Conservation (phyloP, 2,113 vertebrate species). For the Ochotona curzoniae region DNA sequence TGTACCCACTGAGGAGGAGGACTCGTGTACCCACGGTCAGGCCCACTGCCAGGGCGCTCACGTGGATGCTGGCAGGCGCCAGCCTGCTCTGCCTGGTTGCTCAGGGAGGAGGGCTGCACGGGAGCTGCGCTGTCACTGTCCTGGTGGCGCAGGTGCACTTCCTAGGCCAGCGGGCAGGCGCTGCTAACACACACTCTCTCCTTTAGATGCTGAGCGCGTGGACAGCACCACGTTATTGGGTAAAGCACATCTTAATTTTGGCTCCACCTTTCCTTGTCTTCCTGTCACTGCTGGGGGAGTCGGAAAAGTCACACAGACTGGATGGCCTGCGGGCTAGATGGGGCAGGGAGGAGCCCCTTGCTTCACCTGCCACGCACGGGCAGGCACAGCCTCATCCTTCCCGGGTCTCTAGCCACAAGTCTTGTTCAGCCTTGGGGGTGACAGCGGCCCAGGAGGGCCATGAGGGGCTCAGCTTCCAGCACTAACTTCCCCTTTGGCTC, state of each 20-base stretch:
- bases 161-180: neutral
- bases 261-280: rapidly evolving
- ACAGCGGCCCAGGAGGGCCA: too few relatives aligned
- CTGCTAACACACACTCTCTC: neutral
- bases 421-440: too few relatives aligned
- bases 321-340: neutral
- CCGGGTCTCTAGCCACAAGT: too few relatives aligned
- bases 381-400: too few relatives aligned
- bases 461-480: too few relatives aligned
- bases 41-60: rapidly evolving
- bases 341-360: too few relatives aligned
- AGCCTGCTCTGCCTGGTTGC: rapidly evolving
- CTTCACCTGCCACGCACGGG: too few relatives aligned
- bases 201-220: conserved; percentile 82
- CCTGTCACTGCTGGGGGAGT: rapidly evolving
- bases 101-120: neutral
- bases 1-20: neutral
- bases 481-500: too few relatives aligned
- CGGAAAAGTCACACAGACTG: rapidly evolving
- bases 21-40: rapidly evolving
- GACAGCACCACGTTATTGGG: conserved; percentile 83
- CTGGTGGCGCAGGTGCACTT: rapidly evolving
- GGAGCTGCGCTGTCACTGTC: too few relatives aligned
- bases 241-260: conserved; percentile 50
- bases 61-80: rapidly evolving